Percentiles rank a stretch among this genome's conserved stretches.
phyloP scores from a whole-genome alignment of 1,140 invertebrate species.

The Delia radicum region DNA sequence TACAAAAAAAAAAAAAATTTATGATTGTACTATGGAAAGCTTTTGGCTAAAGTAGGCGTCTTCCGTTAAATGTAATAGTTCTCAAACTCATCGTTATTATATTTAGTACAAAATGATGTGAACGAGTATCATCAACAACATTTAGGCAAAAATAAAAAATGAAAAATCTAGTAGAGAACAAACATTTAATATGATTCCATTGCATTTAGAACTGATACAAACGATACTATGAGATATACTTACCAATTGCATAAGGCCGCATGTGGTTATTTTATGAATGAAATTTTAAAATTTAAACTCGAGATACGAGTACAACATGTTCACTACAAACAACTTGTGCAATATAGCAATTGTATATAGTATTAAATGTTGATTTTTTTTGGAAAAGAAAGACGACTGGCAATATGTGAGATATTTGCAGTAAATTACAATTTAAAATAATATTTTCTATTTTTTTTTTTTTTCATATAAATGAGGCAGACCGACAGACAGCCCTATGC shows the following conservation, averaged over 20 bases:
- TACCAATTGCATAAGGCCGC: not conserved
- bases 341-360: too few species aligned
- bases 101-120: not conserved
- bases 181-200: not conserved
- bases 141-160: not conserved
- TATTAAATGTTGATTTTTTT: too few species aligned
- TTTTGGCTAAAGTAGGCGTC: not conserved
- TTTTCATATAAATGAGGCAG: too few species aligned
- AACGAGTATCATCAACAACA: not conserved
- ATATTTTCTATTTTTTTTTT: too few species aligned
- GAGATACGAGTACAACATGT: too few species aligned
- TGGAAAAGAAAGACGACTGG: too few species aligned
- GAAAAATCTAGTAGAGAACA: not conserved
- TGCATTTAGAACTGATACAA: not conserved
- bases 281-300: too few species aligned
- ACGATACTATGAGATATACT: too few species aligned
- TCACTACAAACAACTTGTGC: too few species aligned
- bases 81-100: not conserved
- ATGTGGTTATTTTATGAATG: slow-evolving; percentile 4
- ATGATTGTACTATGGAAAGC: not conserved
- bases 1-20: not conserved
- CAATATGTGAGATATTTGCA: too few species aligned
- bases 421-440: too few species aligned
- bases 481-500: too few species aligned
- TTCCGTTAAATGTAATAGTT: not conserved